phyloP scores from a whole-genome alignment of 2,113 vertebrate genomes.

The Siniperca chuatsi region DNA sequence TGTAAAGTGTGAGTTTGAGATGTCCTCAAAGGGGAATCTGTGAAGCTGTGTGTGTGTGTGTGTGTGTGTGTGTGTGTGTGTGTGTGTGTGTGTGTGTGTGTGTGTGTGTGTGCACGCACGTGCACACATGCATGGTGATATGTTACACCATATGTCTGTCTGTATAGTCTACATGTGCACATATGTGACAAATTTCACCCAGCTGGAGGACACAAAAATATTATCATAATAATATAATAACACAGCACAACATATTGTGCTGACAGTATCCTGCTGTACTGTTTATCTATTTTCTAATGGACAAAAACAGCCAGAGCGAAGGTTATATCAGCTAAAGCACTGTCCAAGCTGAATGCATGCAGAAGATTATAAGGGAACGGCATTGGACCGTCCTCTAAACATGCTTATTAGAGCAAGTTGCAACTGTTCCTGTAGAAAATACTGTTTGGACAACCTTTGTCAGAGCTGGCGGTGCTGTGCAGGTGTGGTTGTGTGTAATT shows the following conservation, averaged over 20 bases:
- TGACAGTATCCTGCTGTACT: slow-evolving; percentile 38
- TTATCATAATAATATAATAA: slow-evolving; percentile 26
- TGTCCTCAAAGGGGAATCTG: neutral
- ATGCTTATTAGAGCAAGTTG: slow-evolving; percentile 33
- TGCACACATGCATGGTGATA: neutral
- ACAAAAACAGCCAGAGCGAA: slow-evolving; percentile 45
- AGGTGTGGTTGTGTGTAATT: slow-evolving; percentile 73
- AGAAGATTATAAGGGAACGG: slow-evolving; percentile 40
- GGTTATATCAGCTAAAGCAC: slow-evolving; percentile 17
- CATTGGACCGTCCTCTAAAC: slow-evolving; percentile 38
- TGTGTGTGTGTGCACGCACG: neutral
- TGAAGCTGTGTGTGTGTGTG: neutral
- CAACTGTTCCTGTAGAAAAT: slow-evolving; percentile 48
- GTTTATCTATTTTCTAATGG: slow-evolving; percentile 52
- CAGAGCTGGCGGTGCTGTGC: slow-evolving; percentile 32
- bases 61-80: neutral
- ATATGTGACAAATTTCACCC: slow-evolving; percentile 39
- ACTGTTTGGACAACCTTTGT: slow-evolving; percentile 51
- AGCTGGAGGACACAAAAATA: slow-evolving; percentile 39
- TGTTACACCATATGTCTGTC: slow-evolving; percentile 16
- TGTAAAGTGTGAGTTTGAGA: slow-evolving; percentile 15
- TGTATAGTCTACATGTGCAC: slow-evolving; percentile 6
- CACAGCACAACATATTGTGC: slow-evolving; percentile 30
- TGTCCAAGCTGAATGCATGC: slow-evolving; percentile 15
- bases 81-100: slow-evolving; percentile 1